These are phyloP conservation scores for Sisyra terminalis DNA, from an alignment of 2,888 invertebrate genomes.

Conservation along the genomic window DNA sequence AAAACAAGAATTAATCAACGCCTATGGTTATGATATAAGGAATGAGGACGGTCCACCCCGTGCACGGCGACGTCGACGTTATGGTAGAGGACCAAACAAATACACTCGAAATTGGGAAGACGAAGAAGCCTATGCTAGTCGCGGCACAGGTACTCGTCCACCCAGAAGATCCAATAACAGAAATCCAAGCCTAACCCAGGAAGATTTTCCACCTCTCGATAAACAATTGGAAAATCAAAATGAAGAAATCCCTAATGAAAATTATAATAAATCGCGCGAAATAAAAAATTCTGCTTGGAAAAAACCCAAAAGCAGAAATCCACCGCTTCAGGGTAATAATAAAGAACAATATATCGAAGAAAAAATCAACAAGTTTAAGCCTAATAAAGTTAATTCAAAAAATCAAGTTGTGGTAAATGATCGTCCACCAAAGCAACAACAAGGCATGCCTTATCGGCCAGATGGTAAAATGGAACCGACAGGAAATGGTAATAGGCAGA, in stretches of 20 bases:
- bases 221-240: neutral
- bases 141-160: slow-evolving; percentile 19
- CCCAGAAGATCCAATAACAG: slow-evolving; percentile 19
- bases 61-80: slow-evolving; percentile 68
- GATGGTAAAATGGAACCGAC: no score
- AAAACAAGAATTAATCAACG: slow-evolving; percentile 63
- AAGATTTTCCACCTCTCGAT: slow-evolving; percentile 17
- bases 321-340: no score
- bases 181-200: slow-evolving; percentile 15
- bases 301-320: no score
- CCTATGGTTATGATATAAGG: slow-evolving; percentile 89
- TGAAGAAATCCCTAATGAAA: no score
- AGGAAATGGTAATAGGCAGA: neutral
- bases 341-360: no score
- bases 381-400: no score
- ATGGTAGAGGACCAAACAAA: slow-evolving; percentile 82
- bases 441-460: no score
- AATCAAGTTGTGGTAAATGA: neutral
- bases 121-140: slow-evolving; percentile 69
- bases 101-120: slow-evolving; percentile 89
- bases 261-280: no score
- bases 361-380: no score
- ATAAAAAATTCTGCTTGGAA: no score
- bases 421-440: neutral
- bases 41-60: slow-evolving; percentile 84